Conservation (phyloP, 2,113 vertebrate genomes). For the Plecturocebus donacophilus region DNA sequence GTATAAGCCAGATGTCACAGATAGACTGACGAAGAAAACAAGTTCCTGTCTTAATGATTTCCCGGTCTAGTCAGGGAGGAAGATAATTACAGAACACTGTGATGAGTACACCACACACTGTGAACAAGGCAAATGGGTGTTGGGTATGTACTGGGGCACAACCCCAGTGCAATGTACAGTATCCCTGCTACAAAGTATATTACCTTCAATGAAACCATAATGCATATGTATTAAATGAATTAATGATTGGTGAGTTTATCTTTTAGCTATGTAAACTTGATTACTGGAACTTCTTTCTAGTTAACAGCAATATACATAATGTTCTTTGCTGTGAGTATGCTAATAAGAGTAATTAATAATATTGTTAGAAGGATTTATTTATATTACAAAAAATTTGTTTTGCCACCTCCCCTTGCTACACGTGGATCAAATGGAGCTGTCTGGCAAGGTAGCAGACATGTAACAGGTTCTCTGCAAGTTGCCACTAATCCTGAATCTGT, state of each 20-base stretch:
- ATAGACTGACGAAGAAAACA: neutral
- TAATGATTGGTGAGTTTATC: neutral
- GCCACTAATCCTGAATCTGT: neutral
- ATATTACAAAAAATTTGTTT: neutral
- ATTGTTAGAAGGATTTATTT: neutral
- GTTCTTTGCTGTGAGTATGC: neutral
- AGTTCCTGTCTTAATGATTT: neutral
- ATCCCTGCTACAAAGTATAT: neutral
- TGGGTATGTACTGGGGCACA: neutral
- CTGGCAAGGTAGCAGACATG: neutral
- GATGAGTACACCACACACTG: neutral
- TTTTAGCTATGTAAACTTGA: neutral
- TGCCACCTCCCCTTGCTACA: neutral
- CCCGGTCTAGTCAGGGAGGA: neutral
- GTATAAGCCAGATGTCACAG: neutral
- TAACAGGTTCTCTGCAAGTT: neutral
- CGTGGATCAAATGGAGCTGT: neutral
- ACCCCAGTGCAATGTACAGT: neutral
- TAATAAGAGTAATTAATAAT: neutral
- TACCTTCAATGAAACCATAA: neutral
- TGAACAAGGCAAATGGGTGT: neutral
- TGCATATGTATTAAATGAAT: neutral
- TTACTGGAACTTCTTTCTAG: neutral
- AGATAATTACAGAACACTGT: neutral
- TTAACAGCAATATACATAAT: neutral